phyloP scores from a whole-genome alignment of 2,113 vertebrate species.

The Elephas maximus region DNA sequence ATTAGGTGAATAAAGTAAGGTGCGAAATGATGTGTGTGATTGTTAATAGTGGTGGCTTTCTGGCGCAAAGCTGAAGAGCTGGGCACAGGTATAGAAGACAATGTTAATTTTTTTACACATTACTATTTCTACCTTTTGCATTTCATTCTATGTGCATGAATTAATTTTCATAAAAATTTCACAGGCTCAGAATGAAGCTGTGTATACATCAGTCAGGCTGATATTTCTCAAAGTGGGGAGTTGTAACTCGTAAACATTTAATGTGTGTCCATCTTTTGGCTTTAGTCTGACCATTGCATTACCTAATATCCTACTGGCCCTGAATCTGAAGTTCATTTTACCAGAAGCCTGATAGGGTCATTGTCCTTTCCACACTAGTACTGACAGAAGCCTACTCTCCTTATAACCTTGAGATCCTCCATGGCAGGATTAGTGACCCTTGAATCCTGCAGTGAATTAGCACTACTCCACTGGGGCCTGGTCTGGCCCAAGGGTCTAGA shows the following conservation, averaged over 20 bases:
- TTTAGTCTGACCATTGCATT: neutral
- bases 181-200: neutral
- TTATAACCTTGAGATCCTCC: neutral
- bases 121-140: neutral
- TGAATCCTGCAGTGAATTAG: too few relatives aligned
- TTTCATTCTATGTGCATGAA: neutral
- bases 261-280: too few relatives aligned
- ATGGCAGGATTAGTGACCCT: too few relatives aligned
- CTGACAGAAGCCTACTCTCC: neutral
- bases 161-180: neutral
- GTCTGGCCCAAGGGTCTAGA: too few relatives aligned
- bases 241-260: too few relatives aligned
- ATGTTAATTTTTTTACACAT: neutral
- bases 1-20: neutral
- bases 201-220: neutral
- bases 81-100: neutral
- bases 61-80: neutral
- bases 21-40: fast-evolving
- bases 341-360: neutral
- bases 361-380: neutral
- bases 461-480: too few relatives aligned
- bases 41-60: neutral
- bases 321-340: neutral
- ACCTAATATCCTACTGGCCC: neutral
- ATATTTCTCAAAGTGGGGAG: neutral